Evolutionary conservation across 2,113 vertebrate genomes (phyloP).

Genomic region (Phoenicopterus ruber): DNA sequence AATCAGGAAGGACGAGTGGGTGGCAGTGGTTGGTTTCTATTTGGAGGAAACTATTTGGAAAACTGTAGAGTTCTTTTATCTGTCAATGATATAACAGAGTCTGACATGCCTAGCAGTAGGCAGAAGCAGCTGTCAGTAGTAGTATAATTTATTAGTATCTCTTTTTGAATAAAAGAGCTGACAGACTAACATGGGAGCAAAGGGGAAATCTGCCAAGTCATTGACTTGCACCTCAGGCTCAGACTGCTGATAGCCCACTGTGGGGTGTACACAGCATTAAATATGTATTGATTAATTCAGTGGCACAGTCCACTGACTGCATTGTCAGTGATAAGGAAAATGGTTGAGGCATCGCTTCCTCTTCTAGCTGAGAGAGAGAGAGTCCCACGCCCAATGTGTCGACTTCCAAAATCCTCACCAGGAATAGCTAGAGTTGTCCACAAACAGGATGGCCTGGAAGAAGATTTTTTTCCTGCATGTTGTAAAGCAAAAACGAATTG

Average conservation of each 20-base stretch:
- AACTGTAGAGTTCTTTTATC: constrained; percentile 21
- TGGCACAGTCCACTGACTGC: not conserved
- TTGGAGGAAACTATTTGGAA: constrained; percentile 38
- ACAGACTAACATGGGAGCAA: constrained; percentile 24
- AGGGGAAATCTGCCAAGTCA: constrained; percentile 46
- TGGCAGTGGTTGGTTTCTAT: constrained; percentile 1
- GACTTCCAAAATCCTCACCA: not conserved
- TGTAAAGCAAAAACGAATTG: not conserved
- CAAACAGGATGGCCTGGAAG: not conserved
- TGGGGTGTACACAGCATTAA: not conserved
- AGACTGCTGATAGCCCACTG: not conserved
- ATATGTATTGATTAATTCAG: constrained; percentile 43
- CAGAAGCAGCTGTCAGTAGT: constrained; percentile 61
- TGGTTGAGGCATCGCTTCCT: not conserved
- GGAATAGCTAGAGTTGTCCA: not conserved
- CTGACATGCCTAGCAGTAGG: constrained; percentile 50
- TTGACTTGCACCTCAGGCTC: constrained; percentile 7
- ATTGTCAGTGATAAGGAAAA: not conserved
- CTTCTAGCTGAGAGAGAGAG: not conserved
- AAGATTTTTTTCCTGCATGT: not conserved
- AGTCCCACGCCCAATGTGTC: not conserved
- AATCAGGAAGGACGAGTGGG: not conserved
- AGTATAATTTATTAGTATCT: constrained; percentile 53
- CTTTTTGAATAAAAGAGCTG: constrained; percentile 11
- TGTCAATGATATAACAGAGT: constrained; percentile 40